Base-by-base conservation (phyloP, 2,113 vertebrate species). In the Cephalopterus ornatus region DNA sequence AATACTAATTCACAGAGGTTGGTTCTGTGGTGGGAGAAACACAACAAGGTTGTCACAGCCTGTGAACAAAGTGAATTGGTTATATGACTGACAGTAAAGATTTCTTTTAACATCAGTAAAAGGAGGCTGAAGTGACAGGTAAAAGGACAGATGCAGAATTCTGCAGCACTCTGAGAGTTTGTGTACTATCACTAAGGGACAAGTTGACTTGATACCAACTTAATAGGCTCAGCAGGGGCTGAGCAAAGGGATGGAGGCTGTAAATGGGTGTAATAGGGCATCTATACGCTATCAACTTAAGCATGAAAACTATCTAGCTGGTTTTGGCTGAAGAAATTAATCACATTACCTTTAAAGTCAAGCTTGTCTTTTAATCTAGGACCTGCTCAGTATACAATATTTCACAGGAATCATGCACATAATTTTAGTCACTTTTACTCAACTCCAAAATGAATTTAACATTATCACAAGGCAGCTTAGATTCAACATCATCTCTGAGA, bases 71-170 rank as follows among this genome's bases (percentile, higher is more conserved):
- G 99, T 99, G 99, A 99, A 99, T 98, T 98, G 98, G 97, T 98
- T 98, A 99, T 99, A 98, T 99, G 99, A 98, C 98, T 99, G 99
- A 99, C 99, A 99, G 99, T 98, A 99, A 98, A 98, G 98, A 99
- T 99, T 99, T 98, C 99, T 99, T 99, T 99, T 98, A 99, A 99
- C 99, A 99, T 99, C 99, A 99, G 98, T 99, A 98, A 98, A 98
- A 98, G 97, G 97, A 97, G 96, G 98, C 98, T 98, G 98, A 95
- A 97, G 98, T 99, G 99, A 99, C 99, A 99, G 99, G 98, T 98
- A 97, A 98, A 97, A 97, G 98, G 98, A 98, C 98, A 98, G 98
- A 98, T 97, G 98, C 98, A 92, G 98, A 98, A 98, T 97, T 98
- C 98, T 96, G 97, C 98, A 97, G 98, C 98, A 97, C 97, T 98